Evolutionary conservation across 2,113 vertebrate genomes (phyloP), one percentile per base, ranked within the genome.

Genomic region (Stigmatopora argus): DNA sequence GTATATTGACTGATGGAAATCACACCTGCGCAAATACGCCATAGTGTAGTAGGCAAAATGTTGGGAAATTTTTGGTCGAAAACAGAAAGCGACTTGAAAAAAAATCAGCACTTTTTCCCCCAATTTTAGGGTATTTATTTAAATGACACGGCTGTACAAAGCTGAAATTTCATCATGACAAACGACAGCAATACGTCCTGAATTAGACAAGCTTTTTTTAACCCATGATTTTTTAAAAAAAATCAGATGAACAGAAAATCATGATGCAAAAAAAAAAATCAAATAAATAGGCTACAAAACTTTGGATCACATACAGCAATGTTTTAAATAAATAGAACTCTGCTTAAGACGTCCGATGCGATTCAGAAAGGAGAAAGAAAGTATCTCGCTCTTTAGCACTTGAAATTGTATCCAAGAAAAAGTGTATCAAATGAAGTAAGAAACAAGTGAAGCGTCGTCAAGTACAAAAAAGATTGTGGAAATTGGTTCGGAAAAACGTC

Each of bases 301-400:
- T 73, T 69, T 73, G 64, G 58, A 67, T 62, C 47, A 79, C 58
- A 70, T n/a, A 73, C n/a, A 8, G 38, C 65, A 70, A 77, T 26
- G 69, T 76, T 34, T 80, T 78, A 84, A 83, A 84, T 84, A 83
- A 84, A 81, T 79, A 70, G 41, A 75, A 66, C 14, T 70, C 44
- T 64, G 23, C 41, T 45, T 61, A 60, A 73, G 70, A 71, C 62
- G 19, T 57, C 70, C 26, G 69, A 76, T 23, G 70, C 41, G 57
- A 74, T 67, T 4, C 51, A 58, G 19, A 60, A 34, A 17, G 4
- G n/a, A 72, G 23, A 35, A 67, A 72, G 23, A 35, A 67, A 15
- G 60, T 44, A 49, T 52, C 45, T 62, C 44, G 46, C 23, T 48
- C 17, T 65, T 62, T 14, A 74, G 17, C 44, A 46, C 52, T 41